Conservation (phyloP, 2,797 vertebrate genomes). For the Labeo calbasu region DNA sequence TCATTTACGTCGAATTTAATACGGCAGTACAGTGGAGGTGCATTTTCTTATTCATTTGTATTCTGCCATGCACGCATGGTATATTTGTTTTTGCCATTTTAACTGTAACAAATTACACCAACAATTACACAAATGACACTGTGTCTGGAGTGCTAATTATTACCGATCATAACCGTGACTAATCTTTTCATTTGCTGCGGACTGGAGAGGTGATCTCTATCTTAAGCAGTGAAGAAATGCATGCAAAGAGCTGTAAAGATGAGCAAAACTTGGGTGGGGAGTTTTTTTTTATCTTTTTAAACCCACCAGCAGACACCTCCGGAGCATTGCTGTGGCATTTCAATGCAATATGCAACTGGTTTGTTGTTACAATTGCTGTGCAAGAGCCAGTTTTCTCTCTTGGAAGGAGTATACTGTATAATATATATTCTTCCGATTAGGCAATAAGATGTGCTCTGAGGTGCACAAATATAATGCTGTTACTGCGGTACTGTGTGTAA, state of each 20-base stretch:
- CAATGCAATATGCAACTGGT: constrained; percentile 75
- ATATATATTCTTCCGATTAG: neutral
- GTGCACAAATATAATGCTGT: constrained; percentile 43
- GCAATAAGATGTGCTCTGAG: constrained; percentile 29
- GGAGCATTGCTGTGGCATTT: constrained; percentile 38
- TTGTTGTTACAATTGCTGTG: constrained; percentile 59
- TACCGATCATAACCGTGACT: constrained; percentile 20
- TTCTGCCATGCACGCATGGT: constrained; percentile 6
- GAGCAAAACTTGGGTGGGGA: constrained; percentile 6
- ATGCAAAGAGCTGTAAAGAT: constrained; percentile 5
- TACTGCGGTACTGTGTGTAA: constrained; percentile 57
- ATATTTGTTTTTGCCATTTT: constrained; percentile 21
- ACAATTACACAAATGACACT: neutral
- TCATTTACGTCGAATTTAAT: neutral
- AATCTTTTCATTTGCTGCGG: neutral
- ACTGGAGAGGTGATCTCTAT: neutral
- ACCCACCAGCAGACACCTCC: constrained; percentile 17
- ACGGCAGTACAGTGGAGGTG: neutral
- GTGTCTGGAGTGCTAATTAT: constrained; percentile 2
- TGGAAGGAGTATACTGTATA: constrained; percentile 17
- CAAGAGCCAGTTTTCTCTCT: constrained; percentile 34
- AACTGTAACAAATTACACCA: neutral
- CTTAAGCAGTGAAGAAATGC: neutral
- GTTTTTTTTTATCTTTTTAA: constrained; percentile 8
- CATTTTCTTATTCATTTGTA: constrained; percentile 12